Evolutionary conservation across 2,113 vertebrate genomes (phyloP), one percentile per base, ranked within the genome.

Genomic region (Seriola dumerili): DNA sequence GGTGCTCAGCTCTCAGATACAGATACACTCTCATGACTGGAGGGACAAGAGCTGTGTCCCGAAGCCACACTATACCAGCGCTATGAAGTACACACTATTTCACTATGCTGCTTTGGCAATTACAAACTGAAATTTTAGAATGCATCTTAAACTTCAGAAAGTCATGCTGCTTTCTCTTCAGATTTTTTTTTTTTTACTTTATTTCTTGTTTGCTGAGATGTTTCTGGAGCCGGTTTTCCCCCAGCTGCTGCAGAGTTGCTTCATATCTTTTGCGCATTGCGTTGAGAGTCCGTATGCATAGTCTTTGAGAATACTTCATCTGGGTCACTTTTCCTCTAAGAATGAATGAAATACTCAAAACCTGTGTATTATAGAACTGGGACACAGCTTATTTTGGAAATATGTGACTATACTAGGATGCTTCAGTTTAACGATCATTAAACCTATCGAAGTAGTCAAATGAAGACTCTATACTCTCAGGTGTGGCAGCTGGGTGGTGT

Each of bases 1-100:
- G 73, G 66, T 79, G 64, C 88, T 72, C 46, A 81, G 80, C 89
- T 80, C 57, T 75, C 83, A 76, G 72, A 88, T 78, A 75, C 74
- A 79, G 40, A 74, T 78, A 81, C 40, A 52, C 64, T 61, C 80
- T 54, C 79, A 80, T 63, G 69, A 69, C 82, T 65, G 81, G 29
- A 69, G 73, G 74, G 73, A 90, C 63, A 59, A 69, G 77, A 72
- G 76, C 66, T 12, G 25, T 17, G 65, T 62, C 44, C 67, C 21
- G 4, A 46, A 73, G 25, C 69, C 46, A 64, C 34, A 63, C 11
- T 4, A 19, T 17, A 54, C 50, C 17, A 55, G 46, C 34, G 72
- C 64, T 50, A 74, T n/a, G 5, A 23, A 65, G 32, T 40, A 6
- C 12, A 40, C 48, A 55, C 58, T 61, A 19, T 25, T 34, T 64